phyloP scores from a whole-genome alignment of 2,113 vertebrate species.

The Cariama cristata region DNA sequence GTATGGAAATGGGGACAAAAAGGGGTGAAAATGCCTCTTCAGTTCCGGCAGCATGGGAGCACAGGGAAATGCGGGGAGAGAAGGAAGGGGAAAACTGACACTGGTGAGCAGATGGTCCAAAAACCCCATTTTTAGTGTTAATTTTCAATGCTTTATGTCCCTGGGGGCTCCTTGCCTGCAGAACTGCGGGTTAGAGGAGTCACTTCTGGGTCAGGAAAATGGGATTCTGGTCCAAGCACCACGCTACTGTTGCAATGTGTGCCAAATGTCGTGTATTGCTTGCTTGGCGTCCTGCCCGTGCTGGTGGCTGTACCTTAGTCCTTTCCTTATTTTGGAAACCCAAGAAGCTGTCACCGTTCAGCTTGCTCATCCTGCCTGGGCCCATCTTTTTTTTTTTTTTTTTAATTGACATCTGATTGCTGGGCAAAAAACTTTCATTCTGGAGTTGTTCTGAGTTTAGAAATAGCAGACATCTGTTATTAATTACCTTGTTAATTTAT shows the following conservation, averaged over 20 bases:
- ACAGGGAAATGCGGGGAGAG: not conserved
- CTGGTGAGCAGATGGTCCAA: not conserved
- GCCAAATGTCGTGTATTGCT: not conserved
- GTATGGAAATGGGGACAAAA: fast-evolving
- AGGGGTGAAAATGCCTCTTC: not conserved
- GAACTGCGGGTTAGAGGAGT: not conserved
- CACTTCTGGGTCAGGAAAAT: not conserved
- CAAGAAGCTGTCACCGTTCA: not conserved
- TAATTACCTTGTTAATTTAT: not conserved
- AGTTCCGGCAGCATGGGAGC: not conserved
- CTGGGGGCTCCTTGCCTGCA: fast-evolving
- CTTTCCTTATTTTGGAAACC: not conserved
- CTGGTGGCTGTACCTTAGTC: not conserved
- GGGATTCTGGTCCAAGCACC: not conserved
- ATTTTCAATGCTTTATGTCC: not conserved
- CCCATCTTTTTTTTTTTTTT: not conserved
- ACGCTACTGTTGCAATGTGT: fast-evolving
- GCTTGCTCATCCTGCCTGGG: not conserved
- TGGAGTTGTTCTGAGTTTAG: not conserved
- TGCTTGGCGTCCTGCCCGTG: not conserved
- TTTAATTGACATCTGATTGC: not conserved
- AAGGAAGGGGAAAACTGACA: not conserved
- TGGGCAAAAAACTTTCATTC: not conserved
- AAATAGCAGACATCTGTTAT: not conserved
- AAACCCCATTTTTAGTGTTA: not conserved